These are phyloP conservation scores for Macquaria ambigua DNA, from an alignment of 2,113 vertebrate species.

Conservation along the genomic window DNA sequence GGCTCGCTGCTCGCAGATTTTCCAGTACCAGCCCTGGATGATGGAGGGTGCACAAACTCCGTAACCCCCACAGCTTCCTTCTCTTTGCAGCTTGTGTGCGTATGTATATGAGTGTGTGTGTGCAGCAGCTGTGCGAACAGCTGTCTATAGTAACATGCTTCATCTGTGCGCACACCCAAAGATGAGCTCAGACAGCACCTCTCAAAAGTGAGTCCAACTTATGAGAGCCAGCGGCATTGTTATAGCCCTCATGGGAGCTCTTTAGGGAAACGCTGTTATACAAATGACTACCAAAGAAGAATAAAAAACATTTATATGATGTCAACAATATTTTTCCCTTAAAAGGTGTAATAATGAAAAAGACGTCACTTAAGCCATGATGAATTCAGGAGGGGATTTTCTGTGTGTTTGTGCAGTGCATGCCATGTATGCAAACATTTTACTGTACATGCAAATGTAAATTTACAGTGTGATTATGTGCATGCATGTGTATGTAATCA, in stretches of 20 bases:
- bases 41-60: constrained; percentile 68
- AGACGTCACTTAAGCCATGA: not conserved
- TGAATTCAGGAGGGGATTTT: constrained; percentile 24
- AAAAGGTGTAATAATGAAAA: not conserved
- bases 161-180: constrained; percentile 39
- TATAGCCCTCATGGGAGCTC: constrained; percentile 12
- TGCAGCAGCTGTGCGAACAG: constrained; percentile 73
- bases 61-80: constrained; percentile 48
- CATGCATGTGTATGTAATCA: constrained; percentile 1
- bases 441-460: not conserved
- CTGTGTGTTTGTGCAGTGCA: not conserved
- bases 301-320: not conserved
- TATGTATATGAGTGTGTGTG: constrained; percentile 10
- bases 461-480: constrained; percentile 7
- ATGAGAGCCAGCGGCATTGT: constrained; percentile 39
- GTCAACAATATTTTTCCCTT: not conserved
- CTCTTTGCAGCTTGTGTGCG: constrained; percentile 46
- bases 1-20: constrained; percentile 43
- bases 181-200: constrained; percentile 49
- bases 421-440: not conserved
- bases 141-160: constrained; percentile 66
- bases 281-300: constrained; percentile 4
- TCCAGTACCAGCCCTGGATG: constrained; percentile 54
- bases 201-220: constrained; percentile 40
- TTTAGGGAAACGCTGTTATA: constrained; percentile 26